Conservation (phyloP, 2,888 invertebrate genomes). For the Embidobia sp. region DNA sequence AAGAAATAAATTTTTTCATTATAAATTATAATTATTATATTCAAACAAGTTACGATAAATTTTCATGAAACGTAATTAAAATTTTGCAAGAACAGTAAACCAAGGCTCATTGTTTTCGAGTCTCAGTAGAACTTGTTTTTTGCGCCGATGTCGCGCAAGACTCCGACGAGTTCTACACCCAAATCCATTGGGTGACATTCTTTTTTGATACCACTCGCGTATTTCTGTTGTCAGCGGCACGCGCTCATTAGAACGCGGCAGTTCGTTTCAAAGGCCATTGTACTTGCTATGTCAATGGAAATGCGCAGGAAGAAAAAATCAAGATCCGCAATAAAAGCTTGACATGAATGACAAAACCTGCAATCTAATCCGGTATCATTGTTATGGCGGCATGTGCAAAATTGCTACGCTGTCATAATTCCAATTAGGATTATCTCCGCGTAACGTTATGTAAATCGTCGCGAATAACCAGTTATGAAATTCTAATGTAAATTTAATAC, state of each 20-base stretch:
- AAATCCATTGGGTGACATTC: conserved; percentile 17
- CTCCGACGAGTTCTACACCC: not conserved
- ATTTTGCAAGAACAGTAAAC: too few species aligned
- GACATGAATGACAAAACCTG: conserved; percentile 72
- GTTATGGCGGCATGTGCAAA: too few species aligned
- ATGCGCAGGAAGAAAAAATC: conserved; percentile 58
- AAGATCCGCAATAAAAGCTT: conserved; percentile 56
- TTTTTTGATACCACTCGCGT: conserved; percentile 29
- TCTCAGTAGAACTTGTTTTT: not conserved
- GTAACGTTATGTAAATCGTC: too few species aligned
- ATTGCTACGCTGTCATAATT: too few species aligned
- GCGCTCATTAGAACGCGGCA: conserved; percentile 78
- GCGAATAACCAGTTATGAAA: too few species aligned
- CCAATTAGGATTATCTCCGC: too few species aligned
- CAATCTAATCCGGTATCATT: conserved; percentile 72
- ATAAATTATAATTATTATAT: too few species aligned
- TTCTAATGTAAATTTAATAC: too few species aligned
- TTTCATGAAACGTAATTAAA: too few species aligned
- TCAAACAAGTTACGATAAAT: too few species aligned
- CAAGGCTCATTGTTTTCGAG: conserved; percentile 10
- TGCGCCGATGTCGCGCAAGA: too few species aligned
- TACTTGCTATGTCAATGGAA: conserved; percentile 66
- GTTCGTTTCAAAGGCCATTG: conserved; percentile 64
- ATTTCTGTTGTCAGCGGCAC: conserved; percentile 77
- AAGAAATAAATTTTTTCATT: too few species aligned